These are phyloP conservation scores for Melozone crissalis DNA, from an alignment of 2,113 vertebrate species.

Conservation along the genomic window DNA sequence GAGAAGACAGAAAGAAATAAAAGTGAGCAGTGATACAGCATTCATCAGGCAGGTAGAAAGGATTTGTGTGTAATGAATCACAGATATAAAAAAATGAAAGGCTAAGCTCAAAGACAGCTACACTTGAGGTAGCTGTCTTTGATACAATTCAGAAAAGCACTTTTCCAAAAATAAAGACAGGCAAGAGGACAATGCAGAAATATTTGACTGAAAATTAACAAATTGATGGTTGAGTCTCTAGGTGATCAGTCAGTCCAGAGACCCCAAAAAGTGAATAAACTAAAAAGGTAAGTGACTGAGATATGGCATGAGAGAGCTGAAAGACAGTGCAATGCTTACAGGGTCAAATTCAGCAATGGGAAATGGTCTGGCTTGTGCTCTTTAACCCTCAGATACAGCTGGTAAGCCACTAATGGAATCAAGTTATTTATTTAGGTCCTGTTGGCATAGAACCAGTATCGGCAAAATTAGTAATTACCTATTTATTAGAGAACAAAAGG, in stretches of 20 bases:
- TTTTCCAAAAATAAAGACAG: neutral
- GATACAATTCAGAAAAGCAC: neutral
- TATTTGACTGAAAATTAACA: neutral
- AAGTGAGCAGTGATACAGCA: neutral
- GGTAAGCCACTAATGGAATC: neutral
- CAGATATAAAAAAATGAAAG: neutral
- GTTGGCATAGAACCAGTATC: neutral
- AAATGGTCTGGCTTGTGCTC: neutral
- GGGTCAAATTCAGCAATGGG: neutral
- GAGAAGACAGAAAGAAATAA: neutral
- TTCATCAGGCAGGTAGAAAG: neutral
- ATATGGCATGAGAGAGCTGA: neutral
- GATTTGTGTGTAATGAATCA: neutral
- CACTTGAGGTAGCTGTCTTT: neutral
- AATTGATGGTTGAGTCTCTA: neutral
- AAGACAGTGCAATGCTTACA: neutral
- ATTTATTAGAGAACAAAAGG: neutral
- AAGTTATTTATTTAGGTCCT: neutral
- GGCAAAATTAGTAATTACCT: neutral
- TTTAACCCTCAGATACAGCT: neutral
- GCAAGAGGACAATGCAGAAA: neutral
- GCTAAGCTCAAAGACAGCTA: neutral
- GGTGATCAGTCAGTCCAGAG: neutral
- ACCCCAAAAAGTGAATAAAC: neutral
- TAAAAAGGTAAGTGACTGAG: neutral